phyloP scores from a whole-genome alignment of 2,888 invertebrate species.

The Andrena bucephala region DNA sequence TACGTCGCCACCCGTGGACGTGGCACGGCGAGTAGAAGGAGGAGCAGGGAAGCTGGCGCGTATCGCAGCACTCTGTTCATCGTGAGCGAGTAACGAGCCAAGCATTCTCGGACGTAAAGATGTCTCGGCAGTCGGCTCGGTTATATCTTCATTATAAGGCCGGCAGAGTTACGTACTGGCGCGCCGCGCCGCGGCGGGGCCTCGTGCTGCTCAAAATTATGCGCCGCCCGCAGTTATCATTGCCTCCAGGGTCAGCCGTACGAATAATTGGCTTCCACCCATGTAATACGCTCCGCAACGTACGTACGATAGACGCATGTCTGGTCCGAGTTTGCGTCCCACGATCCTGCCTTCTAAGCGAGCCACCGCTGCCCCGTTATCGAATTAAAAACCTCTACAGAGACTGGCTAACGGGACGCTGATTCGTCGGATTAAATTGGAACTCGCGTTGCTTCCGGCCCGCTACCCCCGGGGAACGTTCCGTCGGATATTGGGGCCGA shows the following conservation, averaged over 20 bases:
- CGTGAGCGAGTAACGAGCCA: conserved; percentile 80
- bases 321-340: conserved; percentile 9
- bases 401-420: conserved; percentile 27
- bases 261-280: conserved; percentile 82
- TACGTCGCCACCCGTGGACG: not conserved
- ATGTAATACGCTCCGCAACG: conserved; percentile 72
- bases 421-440: conserved; percentile 38
- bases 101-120: conserved; percentile 81
- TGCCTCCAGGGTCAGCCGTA: conserved; percentile 78
- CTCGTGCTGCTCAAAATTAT: conserved; percentile 80
- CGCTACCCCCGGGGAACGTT: not conserved
- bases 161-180: conserved; percentile 82
- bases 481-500: conserved; percentile 1
- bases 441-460: conserved; percentile 23
- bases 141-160: conserved; percentile 84
- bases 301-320: conserved; percentile 24
- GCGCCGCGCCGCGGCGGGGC: conserved; percentile 39
- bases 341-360: conserved; percentile 37
- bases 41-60: conserved; percentile 24
- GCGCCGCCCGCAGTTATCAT: conserved; percentile 82
- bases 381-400: conserved; percentile 22
- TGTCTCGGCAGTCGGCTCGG: conserved; percentile 82
- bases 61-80: conserved; percentile 53
- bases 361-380: conserved; percentile 28
- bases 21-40: conserved; percentile 26